Evolutionary conservation across 2,888 invertebrate species (phyloP).

Genomic region (Parthenolecanium corni): DNA sequence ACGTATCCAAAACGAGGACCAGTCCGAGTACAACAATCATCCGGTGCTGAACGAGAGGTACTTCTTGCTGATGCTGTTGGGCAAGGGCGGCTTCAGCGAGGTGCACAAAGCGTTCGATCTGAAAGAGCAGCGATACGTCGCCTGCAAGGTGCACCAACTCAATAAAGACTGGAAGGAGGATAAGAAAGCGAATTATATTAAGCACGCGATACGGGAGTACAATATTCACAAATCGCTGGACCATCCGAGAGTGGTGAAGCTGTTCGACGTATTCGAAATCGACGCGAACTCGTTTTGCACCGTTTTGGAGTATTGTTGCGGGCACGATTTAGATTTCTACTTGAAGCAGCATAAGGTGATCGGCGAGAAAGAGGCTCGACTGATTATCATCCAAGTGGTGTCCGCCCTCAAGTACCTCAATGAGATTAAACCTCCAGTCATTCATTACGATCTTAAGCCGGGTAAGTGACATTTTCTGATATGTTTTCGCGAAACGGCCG

Average conservation of each 20-base stretch:
- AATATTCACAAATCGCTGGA: conserved; percentile 98
- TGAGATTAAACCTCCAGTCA: conserved; percentile 99
- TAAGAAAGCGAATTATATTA: conserved; percentile 99
- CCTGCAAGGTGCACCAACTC: conserved; percentile 99
- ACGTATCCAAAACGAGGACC: conserved; percentile 98
- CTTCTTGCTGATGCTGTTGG: conserved; percentile 89
- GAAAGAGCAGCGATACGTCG: conserved; percentile 97
- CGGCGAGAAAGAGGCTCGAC: conserved; percentile 96
- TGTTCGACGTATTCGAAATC: conserved; percentile 99
- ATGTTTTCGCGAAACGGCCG: no score
- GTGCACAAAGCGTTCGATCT: conserved; percentile 98
- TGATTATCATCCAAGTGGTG: conserved; percentile 99
- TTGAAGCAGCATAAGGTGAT: conserved; percentile 99
- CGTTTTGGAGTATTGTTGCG: conserved; percentile 99
- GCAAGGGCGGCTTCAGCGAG: conserved; percentile 94
- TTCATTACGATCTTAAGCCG: conserved; percentile 99
- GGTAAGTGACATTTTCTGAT: conserved; percentile 43
- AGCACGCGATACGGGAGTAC: conserved; percentile 98
- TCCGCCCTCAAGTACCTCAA: conserved; percentile 98
- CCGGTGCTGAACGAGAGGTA: conserved; percentile 66
- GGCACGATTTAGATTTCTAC: conserved; percentile 99
- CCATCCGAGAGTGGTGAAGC: conserved; percentile 95
- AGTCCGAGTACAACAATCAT: conserved; percentile 95
- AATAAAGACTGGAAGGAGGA: conserved; percentile 99
- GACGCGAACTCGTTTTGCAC: conserved; percentile 99